Evolutionary conservation across 2,113 vertebrate species (phyloP).

Genomic region (Cyprinodon brontotheroides): DNA sequence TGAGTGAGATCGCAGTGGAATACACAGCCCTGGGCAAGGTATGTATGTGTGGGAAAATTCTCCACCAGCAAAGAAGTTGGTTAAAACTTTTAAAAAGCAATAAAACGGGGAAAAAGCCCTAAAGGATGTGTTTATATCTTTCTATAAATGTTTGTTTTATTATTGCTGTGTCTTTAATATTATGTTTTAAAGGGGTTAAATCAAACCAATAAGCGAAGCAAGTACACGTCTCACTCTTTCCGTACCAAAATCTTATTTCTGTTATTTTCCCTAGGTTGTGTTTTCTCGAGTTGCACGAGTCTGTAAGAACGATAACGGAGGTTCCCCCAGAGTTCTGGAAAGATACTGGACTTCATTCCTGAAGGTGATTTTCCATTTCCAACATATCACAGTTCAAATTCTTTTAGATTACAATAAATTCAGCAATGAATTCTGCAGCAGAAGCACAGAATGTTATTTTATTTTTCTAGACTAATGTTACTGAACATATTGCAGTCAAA

Average conservation of each 20-base stretch:
- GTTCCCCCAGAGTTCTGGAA: slow-evolving; percentile 89
- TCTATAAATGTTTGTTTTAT: not conserved
- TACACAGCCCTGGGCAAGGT: slow-evolving; percentile 89
- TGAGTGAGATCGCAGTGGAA: slow-evolving; percentile 91
- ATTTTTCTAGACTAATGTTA: too few species aligned
- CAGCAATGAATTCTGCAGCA: too few species aligned
- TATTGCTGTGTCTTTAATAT: not conserved
- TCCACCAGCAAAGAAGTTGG: not conserved
- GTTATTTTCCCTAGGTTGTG: slow-evolving; percentile 76
- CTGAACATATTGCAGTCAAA: too few species aligned
- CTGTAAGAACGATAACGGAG: slow-evolving; percentile 91
- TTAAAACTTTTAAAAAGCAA: not conserved
- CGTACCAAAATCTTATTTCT: not conserved
- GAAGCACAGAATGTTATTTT: too few species aligned
- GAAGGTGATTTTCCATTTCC: slow-evolving; percentile 69
- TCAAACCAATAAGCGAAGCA: not conserved
- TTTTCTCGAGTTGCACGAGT: slow-evolving; percentile 91
- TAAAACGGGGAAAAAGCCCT: not conserved
- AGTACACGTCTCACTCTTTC: not conserved
- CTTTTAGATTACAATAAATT: too few species aligned
- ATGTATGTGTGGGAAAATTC: slow-evolving; percentile 1
- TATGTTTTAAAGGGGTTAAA: not conserved
- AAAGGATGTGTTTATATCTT: not conserved
- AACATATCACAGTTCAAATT: too few species aligned
- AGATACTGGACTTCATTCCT: slow-evolving; percentile 94